Percentiles rank a stretch among this genome's conserved stretches.
These are phyloP conservation scores for Tanypteryx hageni DNA, from an alignment of 2,888 invertebrate genomes.

Conservation along the genomic window DNA sequence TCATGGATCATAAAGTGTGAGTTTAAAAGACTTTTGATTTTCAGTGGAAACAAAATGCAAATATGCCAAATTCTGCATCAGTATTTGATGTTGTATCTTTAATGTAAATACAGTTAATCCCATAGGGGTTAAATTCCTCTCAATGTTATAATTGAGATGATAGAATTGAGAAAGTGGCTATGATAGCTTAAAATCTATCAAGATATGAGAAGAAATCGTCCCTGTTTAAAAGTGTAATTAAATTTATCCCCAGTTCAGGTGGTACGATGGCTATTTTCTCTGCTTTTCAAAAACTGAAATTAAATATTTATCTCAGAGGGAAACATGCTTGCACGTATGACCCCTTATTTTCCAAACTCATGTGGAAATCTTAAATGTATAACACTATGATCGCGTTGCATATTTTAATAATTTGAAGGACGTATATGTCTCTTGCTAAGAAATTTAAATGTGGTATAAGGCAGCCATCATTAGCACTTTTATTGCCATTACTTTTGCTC, in stretches of 20 bases:
- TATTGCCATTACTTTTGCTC: too few species aligned
- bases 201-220: neutral
- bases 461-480: too few species aligned
- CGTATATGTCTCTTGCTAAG: too few species aligned
- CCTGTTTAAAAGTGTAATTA: neutral
- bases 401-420: too few species aligned
- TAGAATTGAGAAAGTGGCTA: conserved; percentile 44
- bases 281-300: neutral
- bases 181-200: conserved; percentile 41
- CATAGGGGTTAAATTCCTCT: conserved; percentile 31
- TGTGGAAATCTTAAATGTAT: too few species aligned
- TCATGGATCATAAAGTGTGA: conserved; percentile 25
- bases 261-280: neutral
- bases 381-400: too few species aligned
- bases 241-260: neutral
- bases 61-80: conserved; percentile 57
- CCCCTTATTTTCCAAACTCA: neutral
- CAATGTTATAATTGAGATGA: conserved; percentile 60
- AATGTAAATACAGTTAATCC: conserved; percentile 51
- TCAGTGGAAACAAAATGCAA: conserved; percentile 23
- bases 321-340: conserved; percentile 15
- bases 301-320: neutral
- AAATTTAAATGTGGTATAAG: too few species aligned
- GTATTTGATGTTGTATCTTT: conserved; percentile 59
- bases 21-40: neutral